Evolutionary conservation across 1,140 invertebrate genomes (phyloP).

Genomic region (Thaumatotibia leucotreta): DNA sequence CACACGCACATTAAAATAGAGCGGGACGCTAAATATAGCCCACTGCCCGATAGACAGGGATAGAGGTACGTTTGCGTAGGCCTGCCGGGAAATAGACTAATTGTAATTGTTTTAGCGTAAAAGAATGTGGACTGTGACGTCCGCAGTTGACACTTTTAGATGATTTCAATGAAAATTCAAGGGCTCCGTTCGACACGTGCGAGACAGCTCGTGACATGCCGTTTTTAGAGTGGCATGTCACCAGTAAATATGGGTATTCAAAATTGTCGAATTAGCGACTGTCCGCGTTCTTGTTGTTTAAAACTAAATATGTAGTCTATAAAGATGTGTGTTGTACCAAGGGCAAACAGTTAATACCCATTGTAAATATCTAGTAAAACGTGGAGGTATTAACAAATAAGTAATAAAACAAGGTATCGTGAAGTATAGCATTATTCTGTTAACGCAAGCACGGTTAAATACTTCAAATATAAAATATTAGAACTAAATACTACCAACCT

Average conservation of each 20-base stretch:
- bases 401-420: no score
- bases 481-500: no score
- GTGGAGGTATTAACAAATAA: no score
- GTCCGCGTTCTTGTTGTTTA: no score
- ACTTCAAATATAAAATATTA: no score
- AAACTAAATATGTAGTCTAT: no score
- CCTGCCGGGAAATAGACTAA: not conserved
- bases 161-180: not conserved
- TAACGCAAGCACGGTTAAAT: no score
- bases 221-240: not conserved
- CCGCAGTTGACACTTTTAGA: not conserved
- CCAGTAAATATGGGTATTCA: not conserved
- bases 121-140: not conserved
- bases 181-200: not conserved
- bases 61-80: slow-evolving; percentile 5
- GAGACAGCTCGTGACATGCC: not conserved
- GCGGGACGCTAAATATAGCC: not conserved
- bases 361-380: no score
- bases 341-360: no score
- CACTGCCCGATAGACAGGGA: not conserved
- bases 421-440: no score
- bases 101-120: slow-evolving; percentile 5
- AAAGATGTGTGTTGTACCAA: no score
- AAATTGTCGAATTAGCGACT: not conserved
- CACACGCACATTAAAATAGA: not conserved